These are phyloP conservation scores for Phortica magna DNA, from an alignment of 2,888 invertebrate genomes.

Conservation along the genomic window DNA sequence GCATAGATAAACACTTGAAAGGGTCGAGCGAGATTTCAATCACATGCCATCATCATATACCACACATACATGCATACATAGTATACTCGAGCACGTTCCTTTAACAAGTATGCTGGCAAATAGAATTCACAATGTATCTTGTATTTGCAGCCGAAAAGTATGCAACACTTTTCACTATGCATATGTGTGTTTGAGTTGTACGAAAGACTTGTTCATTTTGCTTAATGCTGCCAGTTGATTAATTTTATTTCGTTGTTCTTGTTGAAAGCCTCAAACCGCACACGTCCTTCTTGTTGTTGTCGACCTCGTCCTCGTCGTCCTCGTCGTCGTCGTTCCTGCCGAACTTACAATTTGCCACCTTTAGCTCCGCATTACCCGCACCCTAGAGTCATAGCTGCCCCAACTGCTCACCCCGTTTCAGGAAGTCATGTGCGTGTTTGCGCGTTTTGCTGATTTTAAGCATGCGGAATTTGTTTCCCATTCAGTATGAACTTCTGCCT, in stretches of 20 bases:
- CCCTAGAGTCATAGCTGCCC: too few relatives aligned
- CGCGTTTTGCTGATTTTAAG: constrained; percentile 5
- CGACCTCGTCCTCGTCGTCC: neutral
- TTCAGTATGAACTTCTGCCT: neutral
- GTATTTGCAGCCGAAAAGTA: neutral
- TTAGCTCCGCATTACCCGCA: neutral
- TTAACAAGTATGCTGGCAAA: neutral
- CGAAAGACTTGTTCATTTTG: constrained; percentile 16
- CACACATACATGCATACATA: neutral
- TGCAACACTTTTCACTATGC: neutral
- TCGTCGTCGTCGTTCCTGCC: neutral
- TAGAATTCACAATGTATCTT: neutral
- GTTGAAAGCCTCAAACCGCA: constrained; percentile 31
- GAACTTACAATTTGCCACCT: neutral
- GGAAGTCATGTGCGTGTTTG: neutral
- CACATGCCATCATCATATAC: neutral
- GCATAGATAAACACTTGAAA: constrained; percentile 22
- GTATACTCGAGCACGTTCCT: neutral
- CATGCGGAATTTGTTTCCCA: neutral
- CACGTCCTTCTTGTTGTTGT: neutral
- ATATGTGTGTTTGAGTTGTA: neutral
- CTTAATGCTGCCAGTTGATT: constrained; percentile 16
- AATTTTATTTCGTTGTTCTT: constrained; percentile 30
- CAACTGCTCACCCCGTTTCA: too few relatives aligned
- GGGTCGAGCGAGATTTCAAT: constrained; percentile 27